Base-by-base conservation (phyloP, 2,888 invertebrate species). In the Tineola bisselliella region DNA sequence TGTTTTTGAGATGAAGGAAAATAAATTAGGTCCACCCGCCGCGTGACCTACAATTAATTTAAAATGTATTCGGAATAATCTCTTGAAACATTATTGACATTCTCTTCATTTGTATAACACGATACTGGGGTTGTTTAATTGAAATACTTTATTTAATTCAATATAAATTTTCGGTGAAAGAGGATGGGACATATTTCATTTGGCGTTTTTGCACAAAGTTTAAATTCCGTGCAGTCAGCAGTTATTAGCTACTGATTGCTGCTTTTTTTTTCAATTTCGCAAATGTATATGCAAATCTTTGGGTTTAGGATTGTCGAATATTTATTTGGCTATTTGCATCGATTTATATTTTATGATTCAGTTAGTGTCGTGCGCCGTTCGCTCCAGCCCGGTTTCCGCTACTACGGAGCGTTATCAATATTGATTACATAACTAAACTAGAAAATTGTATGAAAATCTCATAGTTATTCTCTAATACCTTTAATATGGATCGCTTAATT, bases 271-370 rank as follows among this genome's bases (percentile, higher is more conserved):
- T n/a, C n/a, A n/a, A n/a, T 25, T 25, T 25, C 6, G 25, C 4
- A 6, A 25, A 25, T 25, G 25, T 6, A 4, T 25, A 48, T 48
- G 48, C 8, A 48, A 48, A 48, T 48, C 12, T 48, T 3, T n/a
- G 10, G 38, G 10, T 38, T 38, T 10, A n/a, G 38, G 3, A 38
- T 38, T 38, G 10, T n/a, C 38, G 11, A 38, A 38, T 38, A 38
- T 38, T 8, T 31, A 31, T 31, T n/a, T 25, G 25, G 25, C 25
- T 6, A 25, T 25, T 25, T 5, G 15, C 54, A 25, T 54, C 18
- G 54, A 54, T 76, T 76, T 75, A 75, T 77, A 73, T 75, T 80
- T 80, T 75, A 77, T 69, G 73, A 83, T 82, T 82, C 81, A 73
- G 75, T 66, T 69, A 76, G 77, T 81, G 79, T 81, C 70, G 75